Conservation (phyloP, 2,113 vertebrate species). For the Nothocercus julius region DNA sequence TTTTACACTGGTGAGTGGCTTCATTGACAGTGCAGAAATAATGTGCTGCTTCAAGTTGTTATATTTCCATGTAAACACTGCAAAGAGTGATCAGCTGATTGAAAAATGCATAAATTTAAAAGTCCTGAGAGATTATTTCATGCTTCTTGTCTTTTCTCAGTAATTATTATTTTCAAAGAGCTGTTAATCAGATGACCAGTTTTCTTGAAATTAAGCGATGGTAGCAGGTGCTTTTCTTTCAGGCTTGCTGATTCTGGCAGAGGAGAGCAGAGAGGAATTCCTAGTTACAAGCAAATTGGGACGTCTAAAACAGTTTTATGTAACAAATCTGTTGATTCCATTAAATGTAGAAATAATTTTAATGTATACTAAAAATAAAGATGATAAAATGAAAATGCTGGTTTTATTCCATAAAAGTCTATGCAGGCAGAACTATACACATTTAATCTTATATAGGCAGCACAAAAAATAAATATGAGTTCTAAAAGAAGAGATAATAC, state of each 20-base stretch:
- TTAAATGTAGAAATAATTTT: not conserved
- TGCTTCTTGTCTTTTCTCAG: not conserved
- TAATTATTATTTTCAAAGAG: slow-evolving; percentile 1
- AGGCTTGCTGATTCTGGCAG: not conserved
- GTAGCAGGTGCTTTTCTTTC: not conserved
- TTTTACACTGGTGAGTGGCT: not conserved
- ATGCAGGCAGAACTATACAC: not conserved
- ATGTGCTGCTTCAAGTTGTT: fast-evolving
- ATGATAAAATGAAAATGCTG: not conserved
- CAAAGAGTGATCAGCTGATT: not conserved
- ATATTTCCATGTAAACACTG: not conserved
- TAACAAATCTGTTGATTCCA: not conserved
- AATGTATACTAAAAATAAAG: not conserved
- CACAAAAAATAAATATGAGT: not conserved
- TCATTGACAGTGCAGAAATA: not conserved
- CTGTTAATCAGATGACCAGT: not conserved
- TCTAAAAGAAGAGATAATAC: not conserved
- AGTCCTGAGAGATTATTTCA: not conserved
- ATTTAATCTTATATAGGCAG: not conserved
- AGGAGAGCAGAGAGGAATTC: not conserved
- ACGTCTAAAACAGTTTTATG: not conserved
- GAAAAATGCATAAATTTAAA: not conserved
- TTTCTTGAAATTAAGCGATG: not conserved
- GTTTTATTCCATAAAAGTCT: not conserved
- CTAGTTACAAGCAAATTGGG: not conserved